phyloP scores from a whole-genome alignment of 2,888 invertebrate genomes.

The Sisyra terminalis region DNA sequence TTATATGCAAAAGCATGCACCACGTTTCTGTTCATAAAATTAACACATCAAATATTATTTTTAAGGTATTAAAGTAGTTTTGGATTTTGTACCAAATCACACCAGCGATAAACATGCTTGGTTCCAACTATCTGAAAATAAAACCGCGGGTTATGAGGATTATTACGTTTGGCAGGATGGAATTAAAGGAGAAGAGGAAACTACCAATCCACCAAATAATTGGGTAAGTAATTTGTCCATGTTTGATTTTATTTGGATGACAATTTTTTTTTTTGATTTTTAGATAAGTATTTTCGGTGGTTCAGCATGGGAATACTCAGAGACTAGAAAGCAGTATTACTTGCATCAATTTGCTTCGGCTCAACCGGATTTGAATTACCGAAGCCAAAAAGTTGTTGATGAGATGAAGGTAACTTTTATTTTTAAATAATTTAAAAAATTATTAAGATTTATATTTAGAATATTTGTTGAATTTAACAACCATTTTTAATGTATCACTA shows the following conservation, averaged over 20 bases:
- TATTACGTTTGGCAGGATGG: constrained; percentile 67
- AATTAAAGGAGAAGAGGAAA: constrained; percentile 18
- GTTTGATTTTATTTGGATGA: neutral
- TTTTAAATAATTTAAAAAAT: too few species aligned
- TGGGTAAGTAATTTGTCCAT: constrained; percentile 42
- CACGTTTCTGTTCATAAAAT: too few species aligned
- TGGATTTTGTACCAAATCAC: constrained; percentile 38
- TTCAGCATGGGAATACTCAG: constrained; percentile 52
- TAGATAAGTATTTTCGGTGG: constrained; percentile 16
- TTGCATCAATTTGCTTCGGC: constrained; percentile 52
- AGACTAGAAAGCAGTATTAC: constrained; percentile 49
- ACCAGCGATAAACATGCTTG: constrained; percentile 65
- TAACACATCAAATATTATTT: neutral
- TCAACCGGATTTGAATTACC: constrained; percentile 69
- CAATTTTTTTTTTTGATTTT: constrained; percentile 11
- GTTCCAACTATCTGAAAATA: constrained; percentile 53
- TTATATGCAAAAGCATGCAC: too few species aligned
- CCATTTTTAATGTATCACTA: too few species aligned
- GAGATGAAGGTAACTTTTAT: constrained; percentile 50
- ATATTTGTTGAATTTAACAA: too few species aligned
- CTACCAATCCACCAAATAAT: constrained; percentile 49
- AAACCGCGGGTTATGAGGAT: constrained; percentile 44
- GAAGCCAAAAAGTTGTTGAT: constrained; percentile 47
- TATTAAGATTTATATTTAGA: too few species aligned
- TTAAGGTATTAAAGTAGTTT: constrained; percentile 28